These are phyloP conservation scores for Choloepus hoffmanni DNA, from an alignment of 2,113 vertebrate genomes.

Conservation along the genomic window DNA sequence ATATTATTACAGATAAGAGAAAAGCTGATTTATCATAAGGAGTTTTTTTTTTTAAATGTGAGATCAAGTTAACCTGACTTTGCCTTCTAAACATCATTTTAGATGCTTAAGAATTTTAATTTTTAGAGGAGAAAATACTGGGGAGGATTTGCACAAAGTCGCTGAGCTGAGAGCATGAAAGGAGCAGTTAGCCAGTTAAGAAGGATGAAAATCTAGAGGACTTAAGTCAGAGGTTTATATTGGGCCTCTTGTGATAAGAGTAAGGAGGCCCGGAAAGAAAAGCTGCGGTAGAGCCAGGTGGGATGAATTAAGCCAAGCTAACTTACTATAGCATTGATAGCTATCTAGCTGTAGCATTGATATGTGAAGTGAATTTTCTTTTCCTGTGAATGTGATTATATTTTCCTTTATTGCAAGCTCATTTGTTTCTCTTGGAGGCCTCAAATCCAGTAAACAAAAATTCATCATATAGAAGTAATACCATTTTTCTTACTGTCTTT, in stretches of 20 bases:
- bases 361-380: slow-evolving; percentile 31
- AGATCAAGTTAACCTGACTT: slow-evolving; percentile 43
- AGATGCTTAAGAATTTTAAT: too few species aligned
- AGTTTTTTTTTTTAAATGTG: background rate
- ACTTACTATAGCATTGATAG: background rate
- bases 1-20: slow-evolving; percentile 32
- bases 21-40: background rate
- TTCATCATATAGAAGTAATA: background rate
- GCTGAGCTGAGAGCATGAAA: background rate
- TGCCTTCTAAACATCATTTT: background rate
- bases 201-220: background rate
- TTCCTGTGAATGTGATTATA: background rate
- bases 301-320: background rate
- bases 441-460: background rate
- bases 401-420: slow-evolving; percentile 46
- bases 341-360: background rate
- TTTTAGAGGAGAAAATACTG: background rate
- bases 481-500: background rate
- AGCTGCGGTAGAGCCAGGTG: background rate
- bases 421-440: background rate
- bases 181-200: slow-evolving; percentile 2
- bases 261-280: background rate
- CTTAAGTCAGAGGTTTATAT: slow-evolving; percentile 19
- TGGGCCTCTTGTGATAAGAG: background rate
- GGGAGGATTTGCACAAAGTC: background rate